Evolutionary conservation across 1,140 invertebrate genomes (phyloP).

Genomic region (Eriocheir sinensis): DNA sequence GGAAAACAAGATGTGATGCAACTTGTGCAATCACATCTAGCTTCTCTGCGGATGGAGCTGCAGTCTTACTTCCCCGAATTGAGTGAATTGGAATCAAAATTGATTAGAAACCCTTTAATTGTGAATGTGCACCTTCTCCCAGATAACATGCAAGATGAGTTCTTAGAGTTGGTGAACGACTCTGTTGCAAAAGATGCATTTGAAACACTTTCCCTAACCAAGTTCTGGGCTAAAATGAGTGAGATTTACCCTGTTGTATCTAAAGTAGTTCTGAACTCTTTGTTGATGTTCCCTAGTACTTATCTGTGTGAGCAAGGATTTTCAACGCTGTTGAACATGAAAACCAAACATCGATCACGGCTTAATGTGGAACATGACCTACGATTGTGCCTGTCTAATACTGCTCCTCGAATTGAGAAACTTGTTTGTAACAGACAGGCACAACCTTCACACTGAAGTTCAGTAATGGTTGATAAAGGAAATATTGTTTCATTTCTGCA

Average conservation of each 20-base stretch:
- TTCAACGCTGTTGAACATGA: conserved; percentile 53
- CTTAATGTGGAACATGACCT: conserved; percentile 44
- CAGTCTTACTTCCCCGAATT: conserved; percentile 60
- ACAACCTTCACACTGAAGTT: background rate
- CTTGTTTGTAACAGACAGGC: background rate
- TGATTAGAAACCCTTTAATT: conserved; percentile 55
- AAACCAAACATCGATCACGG: conserved; percentile 49
- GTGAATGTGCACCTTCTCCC: conserved; percentile 47
- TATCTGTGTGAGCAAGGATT: conserved; percentile 64
- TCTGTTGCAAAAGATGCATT: conserved; percentile 54
- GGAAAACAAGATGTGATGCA: conserved; percentile 21
- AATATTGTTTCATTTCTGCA: background rate
- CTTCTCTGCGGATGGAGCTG: conserved; percentile 45
- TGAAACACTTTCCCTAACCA: conserved; percentile 53
- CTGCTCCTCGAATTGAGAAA: conserved; percentile 40
- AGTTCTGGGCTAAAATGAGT: conserved; percentile 61
- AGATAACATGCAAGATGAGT: conserved; percentile 26
- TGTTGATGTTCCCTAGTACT: conserved; percentile 44
- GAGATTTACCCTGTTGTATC: conserved; percentile 51
- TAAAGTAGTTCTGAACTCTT: conserved; percentile 33
- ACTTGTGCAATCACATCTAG: conserved; percentile 27
- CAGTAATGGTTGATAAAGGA: background rate
- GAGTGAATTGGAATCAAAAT: conserved; percentile 45
- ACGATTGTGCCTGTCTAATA: conserved; percentile 27
- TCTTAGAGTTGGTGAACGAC: conserved; percentile 52